Percentiles rank a stretch among this genome's conserved stretches.
phyloP scores from a whole-genome alignment of 1,140 invertebrate genomes.

The Colletes gigas region DNA sequence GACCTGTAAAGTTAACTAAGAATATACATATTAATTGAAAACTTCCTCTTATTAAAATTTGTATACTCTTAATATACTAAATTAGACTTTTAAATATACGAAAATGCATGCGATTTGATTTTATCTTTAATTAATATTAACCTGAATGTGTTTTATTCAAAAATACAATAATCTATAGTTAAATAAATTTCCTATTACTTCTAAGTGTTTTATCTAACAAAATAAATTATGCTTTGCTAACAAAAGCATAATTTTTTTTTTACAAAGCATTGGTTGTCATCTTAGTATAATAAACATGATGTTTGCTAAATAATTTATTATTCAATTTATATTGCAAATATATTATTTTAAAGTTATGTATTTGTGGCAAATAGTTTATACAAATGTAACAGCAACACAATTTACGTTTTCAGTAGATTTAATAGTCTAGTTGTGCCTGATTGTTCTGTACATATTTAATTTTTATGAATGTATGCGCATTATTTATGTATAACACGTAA shows the following conservation, averaged over 20 bases:
- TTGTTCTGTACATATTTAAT: neutral
- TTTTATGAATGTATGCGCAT: neutral
- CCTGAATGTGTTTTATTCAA: neutral
- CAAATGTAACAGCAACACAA: slow-evolving; percentile 20
- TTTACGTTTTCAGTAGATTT: slow-evolving; percentile 12
- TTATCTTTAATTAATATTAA: neutral
- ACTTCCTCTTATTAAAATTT: slow-evolving; percentile 6
- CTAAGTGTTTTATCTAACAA: neutral
- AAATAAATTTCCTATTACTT: neutral
- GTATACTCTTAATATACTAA: neutral
- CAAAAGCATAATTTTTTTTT: neutral
- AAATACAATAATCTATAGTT: neutral
- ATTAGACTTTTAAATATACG: neutral
- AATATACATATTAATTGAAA: neutral
- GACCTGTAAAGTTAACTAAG: too few relatives aligned
- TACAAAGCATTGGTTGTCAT: neutral
- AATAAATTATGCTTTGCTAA: slow-evolving; percentile 21
- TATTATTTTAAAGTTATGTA: neutral
- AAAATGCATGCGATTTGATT: slow-evolving; percentile 9
- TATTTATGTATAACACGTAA: neutral
- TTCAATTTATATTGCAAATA: neutral
- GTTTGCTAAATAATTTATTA: slow-evolving; percentile 3
- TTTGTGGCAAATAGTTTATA: neutral
- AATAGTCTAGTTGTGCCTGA: neutral
- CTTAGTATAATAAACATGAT: neutral